A percentile compares a stretch with the other conserved stretches of the same genome.
These are phyloP conservation scores for Neoaliturus tenellus DNA, from an alignment of 2,888 invertebrate genomes.

Conservation along the genomic window DNA sequence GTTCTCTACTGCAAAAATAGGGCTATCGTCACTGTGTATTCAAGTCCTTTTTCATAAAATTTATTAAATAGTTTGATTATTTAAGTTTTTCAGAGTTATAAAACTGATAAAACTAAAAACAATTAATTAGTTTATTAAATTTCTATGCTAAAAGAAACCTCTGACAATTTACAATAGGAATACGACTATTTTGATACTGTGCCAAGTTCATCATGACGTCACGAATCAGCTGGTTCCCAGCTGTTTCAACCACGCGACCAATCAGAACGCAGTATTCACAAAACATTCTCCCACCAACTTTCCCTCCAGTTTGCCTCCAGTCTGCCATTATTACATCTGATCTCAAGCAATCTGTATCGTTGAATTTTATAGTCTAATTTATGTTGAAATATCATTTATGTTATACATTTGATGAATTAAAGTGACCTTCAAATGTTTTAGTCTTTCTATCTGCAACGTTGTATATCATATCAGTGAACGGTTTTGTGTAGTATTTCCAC, in stretches of 20 bases:
- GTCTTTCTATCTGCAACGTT: neutral
- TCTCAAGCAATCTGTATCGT: neutral
- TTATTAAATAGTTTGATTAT: no score
- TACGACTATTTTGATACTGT: neutral
- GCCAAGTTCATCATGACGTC: slow-evolving; percentile 10
- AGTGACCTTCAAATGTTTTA: slow-evolving; percentile 23
- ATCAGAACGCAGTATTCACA: neutral
- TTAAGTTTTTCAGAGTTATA: no score
- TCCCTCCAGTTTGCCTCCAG: slow-evolving; percentile 23
- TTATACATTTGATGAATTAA: slow-evolving; percentile 16
- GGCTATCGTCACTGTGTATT: no score
- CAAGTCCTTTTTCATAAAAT: no score
- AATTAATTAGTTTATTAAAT: no score
- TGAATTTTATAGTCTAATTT: neutral
- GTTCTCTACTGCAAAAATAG: no score
- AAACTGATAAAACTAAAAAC: no score
- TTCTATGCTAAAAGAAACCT: no score
- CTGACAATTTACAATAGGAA: no score
- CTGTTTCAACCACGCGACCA: slow-evolving; percentile 9
- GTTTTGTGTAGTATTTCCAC: neutral
- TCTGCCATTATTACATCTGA: slow-evolving; percentile 26
- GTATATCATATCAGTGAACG: neutral
- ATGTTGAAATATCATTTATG: neutral
- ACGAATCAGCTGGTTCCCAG: slow-evolving; percentile 32
- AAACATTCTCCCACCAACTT: slow-evolving; percentile 44